These are phyloP conservation scores for Sebastes hubbsi DNA, from an alignment of 2,797 vertebrate species.

Conservation along the genomic window DNA sequence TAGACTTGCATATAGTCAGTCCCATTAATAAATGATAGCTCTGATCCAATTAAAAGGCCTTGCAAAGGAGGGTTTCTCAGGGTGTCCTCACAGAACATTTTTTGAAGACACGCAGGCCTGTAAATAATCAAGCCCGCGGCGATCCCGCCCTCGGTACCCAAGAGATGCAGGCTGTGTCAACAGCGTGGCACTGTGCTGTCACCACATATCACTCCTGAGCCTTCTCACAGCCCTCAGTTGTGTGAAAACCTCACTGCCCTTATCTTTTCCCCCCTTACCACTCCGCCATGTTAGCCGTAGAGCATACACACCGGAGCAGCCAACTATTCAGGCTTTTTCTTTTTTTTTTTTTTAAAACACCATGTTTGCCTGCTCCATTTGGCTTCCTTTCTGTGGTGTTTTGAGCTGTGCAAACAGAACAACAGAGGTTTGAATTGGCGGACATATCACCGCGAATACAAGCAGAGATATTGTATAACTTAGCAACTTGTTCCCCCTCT, in stretches of 20 bases:
- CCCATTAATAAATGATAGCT: slow-evolving; percentile 84
- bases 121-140: slow-evolving; percentile 83
- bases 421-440: slow-evolving; percentile 5
- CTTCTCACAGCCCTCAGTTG: slow-evolving; percentile 72
- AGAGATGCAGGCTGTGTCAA: slow-evolving; percentile 84
- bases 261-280: slow-evolving; percentile 68
- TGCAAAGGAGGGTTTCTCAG: slow-evolving; percentile 72
- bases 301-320: slow-evolving; percentile 56
- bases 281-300: slow-evolving; percentile 59
- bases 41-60: slow-evolving; percentile 81
- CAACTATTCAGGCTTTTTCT: slow-evolving; percentile 31
- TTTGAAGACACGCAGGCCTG: slow-evolving; percentile 73
- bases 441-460: slow-evolving; percentile 3
- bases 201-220: slow-evolving; percentile 84
- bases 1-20: slow-evolving; percentile 73
- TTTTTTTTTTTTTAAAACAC: slow-evolving; percentile 11
- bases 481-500: background rate
- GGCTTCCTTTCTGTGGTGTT: slow-evolving; percentile 8
- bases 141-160: slow-evolving; percentile 76
- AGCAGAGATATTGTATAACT: slow-evolving; percentile 5
- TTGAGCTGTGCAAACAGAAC: slow-evolving; percentile 21
- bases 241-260: slow-evolving; percentile 75
- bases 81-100: slow-evolving; percentile 70
- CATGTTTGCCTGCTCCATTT: slow-evolving; percentile 36
- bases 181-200: slow-evolving; percentile 82